Percentiles rank a stretch among this genome's conserved stretches.
Evolutionary conservation across 2,113 vertebrate genomes (phyloP).

Genomic region (Ahaetulla prasina): DNA sequence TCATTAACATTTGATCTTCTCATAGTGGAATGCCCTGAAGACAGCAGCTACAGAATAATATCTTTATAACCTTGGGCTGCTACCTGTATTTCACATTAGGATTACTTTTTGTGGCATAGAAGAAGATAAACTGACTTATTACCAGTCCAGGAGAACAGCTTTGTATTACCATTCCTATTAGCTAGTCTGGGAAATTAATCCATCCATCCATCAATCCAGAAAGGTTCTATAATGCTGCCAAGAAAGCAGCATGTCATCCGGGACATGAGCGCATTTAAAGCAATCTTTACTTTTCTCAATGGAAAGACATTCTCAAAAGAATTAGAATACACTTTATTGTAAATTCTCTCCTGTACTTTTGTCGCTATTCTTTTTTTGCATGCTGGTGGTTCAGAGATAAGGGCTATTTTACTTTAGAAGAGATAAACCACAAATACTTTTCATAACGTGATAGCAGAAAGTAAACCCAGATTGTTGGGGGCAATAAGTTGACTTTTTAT

Average conservation of each 20-base stretch:
- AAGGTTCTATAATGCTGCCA: not conserved
- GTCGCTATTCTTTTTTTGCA: not conserved
- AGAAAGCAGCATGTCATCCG: not conserved
- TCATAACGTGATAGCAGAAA: not conserved
- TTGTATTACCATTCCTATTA: not conserved
- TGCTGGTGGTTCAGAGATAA: not conserved
- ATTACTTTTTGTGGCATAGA: not conserved
- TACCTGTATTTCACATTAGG: not conserved
- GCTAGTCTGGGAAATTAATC: not conserved
- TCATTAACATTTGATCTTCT: not conserved
- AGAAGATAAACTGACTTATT: not conserved
- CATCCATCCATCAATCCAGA: not conserved
- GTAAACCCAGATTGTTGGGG: no score
- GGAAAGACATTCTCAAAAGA: not conserved
- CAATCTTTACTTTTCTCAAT: not conserved
- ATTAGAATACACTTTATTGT: not conserved
- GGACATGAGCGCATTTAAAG: not conserved
- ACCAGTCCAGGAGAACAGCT: not conserved
- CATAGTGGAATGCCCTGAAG: not conserved
- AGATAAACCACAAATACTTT: not conserved
- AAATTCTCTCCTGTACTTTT: not conserved
- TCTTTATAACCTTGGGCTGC: not conserved
- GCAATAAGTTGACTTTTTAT: no score
- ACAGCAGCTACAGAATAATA: not conserved
- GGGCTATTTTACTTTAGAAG: not conserved